A percentile compares a stretch with the other conserved stretches of the same genome.
These are phyloP conservation scores for Sarcophaga caerulescens DNA, from an alignment of 2,888 invertebrate genomes.

Conservation along the genomic window DNA sequence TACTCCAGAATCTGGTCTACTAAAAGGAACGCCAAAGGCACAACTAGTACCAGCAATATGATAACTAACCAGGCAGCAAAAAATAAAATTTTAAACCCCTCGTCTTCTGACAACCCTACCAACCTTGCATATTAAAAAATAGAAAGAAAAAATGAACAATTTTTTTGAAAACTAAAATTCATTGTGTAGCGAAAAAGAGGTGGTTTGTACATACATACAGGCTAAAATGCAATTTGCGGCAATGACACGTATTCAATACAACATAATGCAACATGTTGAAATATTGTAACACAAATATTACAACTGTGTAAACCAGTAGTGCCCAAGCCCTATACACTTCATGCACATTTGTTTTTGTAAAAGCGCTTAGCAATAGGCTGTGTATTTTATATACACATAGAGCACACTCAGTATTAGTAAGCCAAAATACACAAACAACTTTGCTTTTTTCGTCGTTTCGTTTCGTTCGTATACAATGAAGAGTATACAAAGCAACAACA, in stretches of 20 bases:
- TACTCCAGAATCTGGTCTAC: neutral
- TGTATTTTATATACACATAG: no score
- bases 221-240: constrained; percentile 68
- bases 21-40: neutral
- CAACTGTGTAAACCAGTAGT: constrained; percentile 58
- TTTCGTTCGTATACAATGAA: no score
- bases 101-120: no score
- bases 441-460: no score
- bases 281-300: constrained; percentile 64
- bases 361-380: no score
- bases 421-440: no score
- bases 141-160: neutral
- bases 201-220: constrained; percentile 28
- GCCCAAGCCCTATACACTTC: no score
- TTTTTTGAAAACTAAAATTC: neutral
- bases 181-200: neutral
- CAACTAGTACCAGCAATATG: neutral
- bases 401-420: no score
- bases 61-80: no score
- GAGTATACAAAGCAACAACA: no score
- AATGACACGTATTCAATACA: constrained; percentile 68
- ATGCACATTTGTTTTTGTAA: no score
- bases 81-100: neutral
- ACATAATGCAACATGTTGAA: constrained; percentile 68
- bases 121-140: no score